These are phyloP conservation scores for Gorsachius magnificus DNA, from an alignment of 2,797 vertebrate genomes.

Conservation along the genomic window DNA sequence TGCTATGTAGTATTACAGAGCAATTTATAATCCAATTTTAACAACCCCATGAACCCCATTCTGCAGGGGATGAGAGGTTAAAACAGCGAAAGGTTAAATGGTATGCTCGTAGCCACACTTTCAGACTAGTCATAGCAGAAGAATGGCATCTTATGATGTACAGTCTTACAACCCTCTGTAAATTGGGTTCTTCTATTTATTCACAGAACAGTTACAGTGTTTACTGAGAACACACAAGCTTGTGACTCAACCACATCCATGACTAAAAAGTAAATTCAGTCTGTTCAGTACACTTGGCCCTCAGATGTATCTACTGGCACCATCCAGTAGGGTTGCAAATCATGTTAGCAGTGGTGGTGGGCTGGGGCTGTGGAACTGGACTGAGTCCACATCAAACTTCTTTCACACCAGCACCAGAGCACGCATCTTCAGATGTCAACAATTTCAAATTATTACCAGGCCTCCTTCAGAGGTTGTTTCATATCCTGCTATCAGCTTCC, in stretches of 20 bases:
- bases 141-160: neutral
- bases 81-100: neutral
- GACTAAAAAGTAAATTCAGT: slow-evolving; percentile 38
- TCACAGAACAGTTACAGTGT: slow-evolving; percentile 4
- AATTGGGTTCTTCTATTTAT: slow-evolving; percentile 19
- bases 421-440: neutral
- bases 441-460: neutral
- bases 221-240: slow-evolving; percentile 18
- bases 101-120: neutral
- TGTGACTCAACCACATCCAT: slow-evolving; percentile 50
- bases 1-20: neutral
- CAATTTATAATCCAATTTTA: neutral
- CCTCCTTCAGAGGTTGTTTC: neutral
- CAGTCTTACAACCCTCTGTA: neutral
- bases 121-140: neutral
- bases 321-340: neutral
- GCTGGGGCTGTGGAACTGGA: neutral
- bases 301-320: neutral
- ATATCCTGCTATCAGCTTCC: neutral
- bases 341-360: neutral
- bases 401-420: neutral
- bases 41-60: neutral
- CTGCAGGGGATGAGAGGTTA: neutral
- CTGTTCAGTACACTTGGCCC: neutral
- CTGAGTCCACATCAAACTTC: neutral